Percentiles rank a stretch among this genome's conserved stretches.
Evolutionary conservation across 2,113 vertebrate species (phyloP).

Genomic region (Chunga burmeisteri): DNA sequence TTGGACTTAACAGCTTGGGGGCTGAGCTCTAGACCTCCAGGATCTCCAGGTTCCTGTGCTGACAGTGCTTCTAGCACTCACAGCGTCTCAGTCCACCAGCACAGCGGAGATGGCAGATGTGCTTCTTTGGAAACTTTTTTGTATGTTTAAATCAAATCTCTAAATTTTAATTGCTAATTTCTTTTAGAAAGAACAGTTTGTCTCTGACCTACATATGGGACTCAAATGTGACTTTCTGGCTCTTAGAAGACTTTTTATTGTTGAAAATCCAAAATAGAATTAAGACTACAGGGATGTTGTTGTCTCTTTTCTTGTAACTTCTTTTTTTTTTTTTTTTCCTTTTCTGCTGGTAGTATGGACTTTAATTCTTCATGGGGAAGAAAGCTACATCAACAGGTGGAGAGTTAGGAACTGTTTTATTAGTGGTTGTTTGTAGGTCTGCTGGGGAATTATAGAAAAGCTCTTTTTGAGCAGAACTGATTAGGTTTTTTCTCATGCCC

Average conservation of each 20-base stretch:
- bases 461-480: not conserved
- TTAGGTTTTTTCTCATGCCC: not conserved
- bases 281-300: not conserved
- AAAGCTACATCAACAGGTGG: not conserved
- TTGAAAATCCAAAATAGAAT: not conserved
- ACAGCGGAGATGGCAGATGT: conserved; percentile 21
- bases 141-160: not conserved
- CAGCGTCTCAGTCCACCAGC: not conserved
- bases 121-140: not conserved
- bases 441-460: not conserved
- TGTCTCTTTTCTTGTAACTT: not conserved
- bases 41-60: not conserved
- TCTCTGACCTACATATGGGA: conserved; percentile 29
- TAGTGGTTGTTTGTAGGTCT: not conserved
- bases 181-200: conserved; percentile 9
- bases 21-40: not conserved
- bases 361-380: not conserved
- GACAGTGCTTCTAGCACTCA: not conserved
- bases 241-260: not conserved
- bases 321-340: not conserved
- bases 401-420: not conserved
- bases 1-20: not conserved
- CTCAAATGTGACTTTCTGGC: conserved; percentile 27
- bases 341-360: not conserved
- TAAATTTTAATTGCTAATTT: conserved; percentile 55